phyloP scores from a whole-genome alignment of 2,888 invertebrate genomes.

The Pemphredon lugubris region DNA sequence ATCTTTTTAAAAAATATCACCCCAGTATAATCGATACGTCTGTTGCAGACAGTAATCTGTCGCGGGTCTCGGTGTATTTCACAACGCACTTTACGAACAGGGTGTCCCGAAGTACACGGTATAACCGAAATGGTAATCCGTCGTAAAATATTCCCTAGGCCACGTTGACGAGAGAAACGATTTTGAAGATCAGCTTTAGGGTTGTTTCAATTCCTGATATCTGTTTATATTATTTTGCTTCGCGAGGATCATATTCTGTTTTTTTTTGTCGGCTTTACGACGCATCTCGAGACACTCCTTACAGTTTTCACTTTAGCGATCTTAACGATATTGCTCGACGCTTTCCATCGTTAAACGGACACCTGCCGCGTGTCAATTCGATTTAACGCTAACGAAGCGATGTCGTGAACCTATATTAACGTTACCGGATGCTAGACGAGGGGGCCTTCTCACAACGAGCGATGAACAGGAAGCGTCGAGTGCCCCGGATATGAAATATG shows the following conservation, averaged over 20 bases:
- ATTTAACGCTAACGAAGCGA: constrained; percentile 60
- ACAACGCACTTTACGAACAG: background rate
- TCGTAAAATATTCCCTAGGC: too few relatives aligned
- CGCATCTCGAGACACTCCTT: too few relatives aligned
- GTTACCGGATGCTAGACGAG: constrained; percentile 13
- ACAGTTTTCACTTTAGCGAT: constrained; percentile 23
- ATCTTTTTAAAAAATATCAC: too few relatives aligned
- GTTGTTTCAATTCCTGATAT: too few relatives aligned
- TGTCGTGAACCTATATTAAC: constrained; percentile 42
- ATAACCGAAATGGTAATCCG: too few relatives aligned
- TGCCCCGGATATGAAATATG: constrained; percentile 22
- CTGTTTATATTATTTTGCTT: too few relatives aligned
- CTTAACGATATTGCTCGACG: constrained; percentile 40
- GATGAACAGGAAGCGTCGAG: constrained; percentile 9
- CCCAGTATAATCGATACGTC: background rate
- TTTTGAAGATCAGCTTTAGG: too few relatives aligned
- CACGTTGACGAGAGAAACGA: too few relatives aligned
- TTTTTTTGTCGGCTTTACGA: too few relatives aligned
- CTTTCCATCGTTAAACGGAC: constrained; percentile 41
- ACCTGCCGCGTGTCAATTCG: constrained; percentile 62
- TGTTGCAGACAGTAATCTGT: too few relatives aligned
- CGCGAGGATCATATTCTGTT: too few relatives aligned
- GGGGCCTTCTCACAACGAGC: constrained; percentile 6
- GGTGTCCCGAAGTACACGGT: too few relatives aligned
- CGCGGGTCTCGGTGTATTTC: background rate